Percentiles rank a stretch among this genome's conserved stretches.
Evolutionary conservation across 2,888 invertebrate genomes (phyloP).

Genomic region (Timema cristinae): DNA sequence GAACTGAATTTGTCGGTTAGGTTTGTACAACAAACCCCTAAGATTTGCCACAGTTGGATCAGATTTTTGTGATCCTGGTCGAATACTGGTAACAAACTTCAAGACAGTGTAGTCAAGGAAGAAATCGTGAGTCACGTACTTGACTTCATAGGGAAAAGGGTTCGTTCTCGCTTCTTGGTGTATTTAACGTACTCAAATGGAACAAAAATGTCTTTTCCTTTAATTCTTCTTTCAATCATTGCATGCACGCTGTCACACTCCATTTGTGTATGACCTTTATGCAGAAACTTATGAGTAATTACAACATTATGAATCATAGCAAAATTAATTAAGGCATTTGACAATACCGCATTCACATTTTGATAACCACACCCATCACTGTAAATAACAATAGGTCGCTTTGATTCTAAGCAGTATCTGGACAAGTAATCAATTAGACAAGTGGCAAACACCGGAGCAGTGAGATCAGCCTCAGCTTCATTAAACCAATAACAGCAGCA

Average conservation of each 20-base stretch:
- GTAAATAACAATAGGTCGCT: conserved; percentile 1
- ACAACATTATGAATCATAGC: background rate
- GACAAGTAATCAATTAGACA: background rate
- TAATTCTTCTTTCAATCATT: too few species aligned
- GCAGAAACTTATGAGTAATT: too few species aligned
- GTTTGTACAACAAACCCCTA: background rate
- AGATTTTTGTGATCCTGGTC: conserved; percentile 4
- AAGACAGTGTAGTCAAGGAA: conserved; percentile 3
- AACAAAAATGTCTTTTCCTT: too few species aligned
- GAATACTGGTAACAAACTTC: conserved; percentile 7
- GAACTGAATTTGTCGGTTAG: background rate
- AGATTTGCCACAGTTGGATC: background rate
- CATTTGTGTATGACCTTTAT: too few species aligned
- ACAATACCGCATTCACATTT: background rate
- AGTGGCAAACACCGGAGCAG: conserved; percentile 5
- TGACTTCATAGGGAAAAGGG: conserved; percentile 7
- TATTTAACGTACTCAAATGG: too few species aligned
- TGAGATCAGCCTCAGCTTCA: conserved; percentile 7
- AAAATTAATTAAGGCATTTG: conserved; percentile 3
- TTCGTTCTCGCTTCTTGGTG: background rate
- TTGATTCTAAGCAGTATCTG: background rate
- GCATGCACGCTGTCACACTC: too few species aligned
- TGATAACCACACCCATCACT: conserved; percentile 5
- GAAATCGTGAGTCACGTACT: background rate
- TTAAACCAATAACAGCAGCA: conserved; percentile 7